Evolutionary conservation across 2,113 vertebrate species (phyloP).

Genomic region (Mesitornis unicolor): DNA sequence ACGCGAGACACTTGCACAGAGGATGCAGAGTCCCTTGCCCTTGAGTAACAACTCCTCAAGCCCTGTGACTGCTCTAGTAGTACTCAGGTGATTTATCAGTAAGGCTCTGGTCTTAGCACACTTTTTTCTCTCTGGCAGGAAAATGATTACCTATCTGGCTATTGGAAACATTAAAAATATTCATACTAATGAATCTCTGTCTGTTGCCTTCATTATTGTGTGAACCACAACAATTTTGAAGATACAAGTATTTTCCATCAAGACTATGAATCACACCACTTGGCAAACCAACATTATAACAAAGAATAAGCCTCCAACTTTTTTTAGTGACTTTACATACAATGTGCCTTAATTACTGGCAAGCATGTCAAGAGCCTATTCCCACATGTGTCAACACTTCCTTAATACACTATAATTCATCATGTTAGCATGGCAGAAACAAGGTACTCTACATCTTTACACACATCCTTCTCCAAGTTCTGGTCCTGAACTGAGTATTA

Average conservation of each 20-base stretch:
- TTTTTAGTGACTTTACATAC: constrained; percentile 76
- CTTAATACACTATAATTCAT: constrained; percentile 78
- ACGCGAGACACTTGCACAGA: rapidly evolving
- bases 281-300: constrained; percentile 67
- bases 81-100: constrained; percentile 47
- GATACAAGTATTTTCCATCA: constrained; percentile 78
- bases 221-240: constrained; percentile 73
- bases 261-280: constrained; percentile 72
- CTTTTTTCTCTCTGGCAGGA: neutral
- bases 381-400: constrained; percentile 78
- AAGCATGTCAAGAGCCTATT: constrained; percentile 71
- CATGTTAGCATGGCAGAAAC: constrained; percentile 75
- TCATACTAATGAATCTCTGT: constrained; percentile 42
- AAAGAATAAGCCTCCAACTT: constrained; percentile 69
- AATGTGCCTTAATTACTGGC: constrained; percentile 79
- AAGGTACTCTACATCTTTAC: constrained; percentile 67
- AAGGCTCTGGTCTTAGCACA: neutral
- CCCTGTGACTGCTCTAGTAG: neutral
- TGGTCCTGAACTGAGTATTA: constrained; percentile 64
- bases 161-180: constrained; percentile 33
- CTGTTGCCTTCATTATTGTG: constrained; percentile 57
- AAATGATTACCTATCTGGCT: constrained; percentile 38
- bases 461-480: constrained; percentile 64
- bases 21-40: neutral
- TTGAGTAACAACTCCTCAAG: neutral